Percentiles rank a stretch among this genome's conserved stretches.
Conservation (phyloP, 2,113 vertebrate genomes). For the Solea solea region DNA sequence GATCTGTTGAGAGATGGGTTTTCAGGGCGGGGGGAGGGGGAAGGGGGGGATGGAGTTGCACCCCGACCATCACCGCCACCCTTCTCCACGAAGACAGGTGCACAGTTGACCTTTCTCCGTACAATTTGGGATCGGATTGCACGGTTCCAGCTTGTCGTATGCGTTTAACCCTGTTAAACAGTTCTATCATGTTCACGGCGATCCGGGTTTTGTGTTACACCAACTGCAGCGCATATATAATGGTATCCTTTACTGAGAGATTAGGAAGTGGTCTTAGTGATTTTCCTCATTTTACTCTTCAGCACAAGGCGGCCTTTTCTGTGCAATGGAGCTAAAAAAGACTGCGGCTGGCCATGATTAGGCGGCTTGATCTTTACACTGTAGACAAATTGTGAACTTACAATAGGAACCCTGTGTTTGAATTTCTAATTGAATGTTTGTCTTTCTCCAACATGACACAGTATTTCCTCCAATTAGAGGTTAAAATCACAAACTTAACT, state of each 20-base stretch:
- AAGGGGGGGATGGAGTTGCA: constrained; percentile 26
- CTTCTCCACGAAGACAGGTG: constrained; percentile 66
- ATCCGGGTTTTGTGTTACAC: constrained; percentile 61
- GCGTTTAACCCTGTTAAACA: constrained; percentile 60
- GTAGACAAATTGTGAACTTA: constrained; percentile 20
- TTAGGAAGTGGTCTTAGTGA: constrained; percentile 50
- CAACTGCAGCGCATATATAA: constrained; percentile 54
- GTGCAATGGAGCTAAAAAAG: constrained; percentile 16
- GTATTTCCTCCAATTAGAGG: not conserved
- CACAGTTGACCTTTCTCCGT: constrained; percentile 64
- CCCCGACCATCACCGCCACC: constrained; percentile 17
- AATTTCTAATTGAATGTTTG: not conserved
- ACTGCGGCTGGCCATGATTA: constrained; percentile 29
- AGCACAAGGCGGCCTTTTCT: constrained; percentile 45
- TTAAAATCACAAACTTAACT: constrained; percentile 11
- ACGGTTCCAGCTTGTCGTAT: constrained; percentile 46
- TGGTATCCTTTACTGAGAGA: constrained; percentile 53
- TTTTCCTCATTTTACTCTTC: constrained; percentile 41
- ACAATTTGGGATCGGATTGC: constrained; percentile 67
- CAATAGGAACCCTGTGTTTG: constrained; percentile 11
- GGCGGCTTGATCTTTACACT: constrained; percentile 27
- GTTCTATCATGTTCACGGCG: constrained; percentile 35
- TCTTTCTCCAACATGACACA: not conserved
- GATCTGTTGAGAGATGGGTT: constrained; percentile 61
- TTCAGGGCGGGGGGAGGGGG: not conserved